phyloP scores from a whole-genome alignment of 2,113 vertebrate genomes.

The Lagopus leucura region DNA sequence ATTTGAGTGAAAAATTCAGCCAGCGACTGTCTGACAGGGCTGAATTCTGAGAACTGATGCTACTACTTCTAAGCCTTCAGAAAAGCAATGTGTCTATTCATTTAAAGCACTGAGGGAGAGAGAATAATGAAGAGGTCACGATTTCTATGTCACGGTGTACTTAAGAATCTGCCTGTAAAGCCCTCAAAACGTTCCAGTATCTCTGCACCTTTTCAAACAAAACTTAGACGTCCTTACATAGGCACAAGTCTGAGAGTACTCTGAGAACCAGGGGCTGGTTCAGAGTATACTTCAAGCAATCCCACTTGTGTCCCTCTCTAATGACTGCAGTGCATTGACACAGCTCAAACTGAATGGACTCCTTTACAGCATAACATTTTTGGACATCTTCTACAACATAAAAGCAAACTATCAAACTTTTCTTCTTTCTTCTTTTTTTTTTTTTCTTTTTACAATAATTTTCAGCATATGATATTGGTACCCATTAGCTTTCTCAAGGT shows the following conservation, averaged over 20 bases:
- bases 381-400: neutral
- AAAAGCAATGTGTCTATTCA: neutral
- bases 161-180: neutral
- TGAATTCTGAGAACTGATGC: neutral
- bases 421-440: neutral
- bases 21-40: neutral
- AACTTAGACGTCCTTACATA: neutral
- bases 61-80: neutral
- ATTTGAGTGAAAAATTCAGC: neutral
- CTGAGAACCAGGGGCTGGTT: neutral
- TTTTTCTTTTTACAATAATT: neutral
- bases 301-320: neutral
- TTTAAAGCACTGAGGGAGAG: neutral
- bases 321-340: neutral
- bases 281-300: rapidly evolving
- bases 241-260: neutral
- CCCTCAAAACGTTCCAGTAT: neutral
- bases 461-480: neutral
- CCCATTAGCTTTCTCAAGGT: neutral
- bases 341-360: neutral
- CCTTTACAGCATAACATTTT: neutral
- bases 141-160: neutral
- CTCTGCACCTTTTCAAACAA: neutral
- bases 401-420: neutral
- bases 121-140: neutral